phyloP scores from a whole-genome alignment of 2,113 vertebrate species.

The Zosterops borbonicus region DNA sequence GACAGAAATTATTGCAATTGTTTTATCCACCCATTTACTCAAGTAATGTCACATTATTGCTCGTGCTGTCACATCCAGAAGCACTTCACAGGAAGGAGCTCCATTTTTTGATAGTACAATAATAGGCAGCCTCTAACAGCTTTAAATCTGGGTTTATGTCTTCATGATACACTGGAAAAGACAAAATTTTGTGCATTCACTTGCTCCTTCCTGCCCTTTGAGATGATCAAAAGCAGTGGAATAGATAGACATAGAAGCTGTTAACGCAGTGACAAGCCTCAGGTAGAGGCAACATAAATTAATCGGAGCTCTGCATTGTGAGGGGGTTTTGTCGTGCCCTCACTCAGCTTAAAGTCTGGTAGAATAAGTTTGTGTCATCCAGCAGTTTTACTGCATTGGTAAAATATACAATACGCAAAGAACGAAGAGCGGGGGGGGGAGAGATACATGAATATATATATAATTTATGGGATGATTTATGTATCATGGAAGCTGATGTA shows the following conservation, averaged over 20 bases:
- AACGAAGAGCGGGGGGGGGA: background rate
- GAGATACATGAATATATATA: background rate
- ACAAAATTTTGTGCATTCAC: background rate
- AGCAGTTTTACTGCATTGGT: background rate
- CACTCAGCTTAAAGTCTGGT: background rate
- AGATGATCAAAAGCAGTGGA: background rate
- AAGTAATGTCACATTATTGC: background rate
- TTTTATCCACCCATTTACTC: background rate
- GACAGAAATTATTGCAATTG: background rate
- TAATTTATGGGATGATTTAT: background rate
- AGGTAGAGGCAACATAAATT: background rate
- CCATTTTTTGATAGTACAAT: background rate
- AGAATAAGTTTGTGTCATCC: background rate
- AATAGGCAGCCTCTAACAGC: background rate
- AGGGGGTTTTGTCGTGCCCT: background rate
- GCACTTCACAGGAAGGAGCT: background rate
- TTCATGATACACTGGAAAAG: background rate
- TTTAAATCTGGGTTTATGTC: background rate
- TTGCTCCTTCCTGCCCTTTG: background rate
- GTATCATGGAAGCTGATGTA: background rate
- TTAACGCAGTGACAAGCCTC: background rate
- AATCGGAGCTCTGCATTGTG: background rate
- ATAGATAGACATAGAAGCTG: background rate
- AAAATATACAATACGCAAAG: background rate
- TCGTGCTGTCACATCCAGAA: background rate